Percentiles rank a stretch among this genome's conserved stretches.
Conservation (phyloP, 2,888 invertebrate genomes). For the Acrobasis suavella region DNA sequence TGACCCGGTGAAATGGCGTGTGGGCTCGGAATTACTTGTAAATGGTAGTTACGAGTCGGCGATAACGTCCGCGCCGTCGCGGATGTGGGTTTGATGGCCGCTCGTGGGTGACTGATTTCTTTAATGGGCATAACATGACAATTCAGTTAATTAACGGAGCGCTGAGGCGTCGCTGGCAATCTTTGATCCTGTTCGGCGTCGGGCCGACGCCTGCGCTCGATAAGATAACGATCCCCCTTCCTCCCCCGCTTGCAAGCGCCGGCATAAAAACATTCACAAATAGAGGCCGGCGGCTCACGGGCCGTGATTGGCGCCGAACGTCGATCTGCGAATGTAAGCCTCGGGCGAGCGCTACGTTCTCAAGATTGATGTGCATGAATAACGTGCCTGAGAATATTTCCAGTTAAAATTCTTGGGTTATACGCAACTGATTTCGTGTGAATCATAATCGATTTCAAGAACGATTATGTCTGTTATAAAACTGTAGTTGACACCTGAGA, state of each 20-base stretch:
- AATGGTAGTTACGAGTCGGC: slow-evolving; percentile 53
- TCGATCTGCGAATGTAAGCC: slow-evolving; percentile 49
- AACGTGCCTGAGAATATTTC: slow-evolving; percentile 39
- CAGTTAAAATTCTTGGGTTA: slow-evolving; percentile 31
- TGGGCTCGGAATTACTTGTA: slow-evolving; percentile 60
- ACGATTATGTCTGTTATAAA: slow-evolving; percentile 2
- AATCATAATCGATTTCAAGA: slow-evolving; percentile 12
- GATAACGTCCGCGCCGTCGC: slow-evolving; percentile 52
- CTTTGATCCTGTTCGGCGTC: slow-evolving; percentile 54
- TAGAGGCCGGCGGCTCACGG: slow-evolving; percentile 52
- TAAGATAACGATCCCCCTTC: slow-evolving; percentile 50
- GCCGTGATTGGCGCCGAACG: slow-evolving; percentile 56
- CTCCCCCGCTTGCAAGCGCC: slow-evolving; percentile 43
- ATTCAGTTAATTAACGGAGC: slow-evolving; percentile 39
- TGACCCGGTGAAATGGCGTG: slow-evolving; percentile 58
- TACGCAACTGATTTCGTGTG: slow-evolving; percentile 19
- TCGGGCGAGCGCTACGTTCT: slow-evolving; percentile 44
- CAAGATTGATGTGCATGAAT: slow-evolving; percentile 55
- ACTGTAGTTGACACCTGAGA: not conserved
- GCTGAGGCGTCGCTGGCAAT: slow-evolving; percentile 43
- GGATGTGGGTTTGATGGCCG: slow-evolving; percentile 58
- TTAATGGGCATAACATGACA: slow-evolving; percentile 36
- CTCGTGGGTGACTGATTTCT: slow-evolving; percentile 57
- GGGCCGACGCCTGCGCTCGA: slow-evolving; percentile 58
- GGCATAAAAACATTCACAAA: slow-evolving; percentile 67